A percentile compares a stretch with the other conserved stretches of the same genome.
These are phyloP conservation scores for Scarus forsteni DNA, from an alignment of 2,797 vertebrate species.

Conservation along the genomic window DNA sequence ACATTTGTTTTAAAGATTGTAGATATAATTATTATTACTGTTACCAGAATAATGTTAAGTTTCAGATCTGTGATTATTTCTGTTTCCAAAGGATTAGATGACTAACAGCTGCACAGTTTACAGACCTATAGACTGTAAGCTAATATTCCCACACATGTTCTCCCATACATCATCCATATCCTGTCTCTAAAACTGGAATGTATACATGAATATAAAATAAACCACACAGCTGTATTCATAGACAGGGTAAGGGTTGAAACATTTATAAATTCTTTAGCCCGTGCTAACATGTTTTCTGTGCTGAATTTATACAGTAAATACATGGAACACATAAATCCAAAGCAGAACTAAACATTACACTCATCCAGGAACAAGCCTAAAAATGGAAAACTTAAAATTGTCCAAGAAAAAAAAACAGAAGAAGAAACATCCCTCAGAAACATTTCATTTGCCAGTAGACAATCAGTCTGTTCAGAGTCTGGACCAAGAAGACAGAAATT, in stretches of 20 bases:
- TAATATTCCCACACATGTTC: slow-evolving; percentile 29
- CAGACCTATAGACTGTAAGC: not conserved
- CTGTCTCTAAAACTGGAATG: slow-evolving; percentile 43
- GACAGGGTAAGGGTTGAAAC: slow-evolving; percentile 16
- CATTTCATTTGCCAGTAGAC: not conserved
- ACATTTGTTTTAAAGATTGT: too few relatives aligned
- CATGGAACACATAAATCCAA: not conserved
- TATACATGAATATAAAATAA: slow-evolving; percentile 44
- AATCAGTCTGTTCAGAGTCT: not conserved
- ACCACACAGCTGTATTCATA: slow-evolving; percentile 32
- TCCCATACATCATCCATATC: slow-evolving; percentile 39
- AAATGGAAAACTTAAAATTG: not conserved
- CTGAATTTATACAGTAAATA: not conserved
- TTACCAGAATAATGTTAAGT: too few relatives aligned
- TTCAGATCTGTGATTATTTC: too few relatives aligned
- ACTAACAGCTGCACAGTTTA: slow-evolving; percentile 24
- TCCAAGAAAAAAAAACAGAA: slow-evolving; percentile 1
- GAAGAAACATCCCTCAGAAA: slow-evolving; percentile 23
- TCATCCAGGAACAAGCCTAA: slow-evolving; percentile 9
- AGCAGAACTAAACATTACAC: slow-evolving; percentile 2
- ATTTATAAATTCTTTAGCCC: slow-evolving; percentile 25
- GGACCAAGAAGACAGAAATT: slow-evolving; percentile 22
- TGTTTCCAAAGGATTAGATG: too few relatives aligned
- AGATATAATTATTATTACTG: too few relatives aligned
- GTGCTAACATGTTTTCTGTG: not conserved